A percentile compares a stretch with the other conserved stretches of the same genome.
These are phyloP conservation scores for Ellobium chinense DNA, from an alignment of 2,888 invertebrate genomes.

Conservation along the genomic window DNA sequence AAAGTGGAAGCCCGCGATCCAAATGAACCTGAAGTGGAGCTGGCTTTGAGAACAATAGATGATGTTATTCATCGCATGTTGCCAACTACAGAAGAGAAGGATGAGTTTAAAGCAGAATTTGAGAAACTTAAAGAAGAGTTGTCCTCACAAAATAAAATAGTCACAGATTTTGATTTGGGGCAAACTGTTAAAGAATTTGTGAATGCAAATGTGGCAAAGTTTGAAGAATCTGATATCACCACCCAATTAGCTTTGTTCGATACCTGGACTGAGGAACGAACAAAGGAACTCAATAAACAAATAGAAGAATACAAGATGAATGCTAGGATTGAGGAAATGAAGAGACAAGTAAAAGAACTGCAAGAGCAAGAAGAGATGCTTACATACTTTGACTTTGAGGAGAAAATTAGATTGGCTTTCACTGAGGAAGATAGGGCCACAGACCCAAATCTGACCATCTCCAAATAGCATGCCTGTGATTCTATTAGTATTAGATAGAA, in stretches of 20 bases:
- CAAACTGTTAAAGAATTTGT: conserved; percentile 53
- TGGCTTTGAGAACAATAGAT: conserved; percentile 64
- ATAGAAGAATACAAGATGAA: conserved; percentile 50
- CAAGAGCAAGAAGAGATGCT: conserved; percentile 71
- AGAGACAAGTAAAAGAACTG: conserved; percentile 60
- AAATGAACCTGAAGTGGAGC: conserved; percentile 60
- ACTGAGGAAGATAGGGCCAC: conserved; percentile 30
- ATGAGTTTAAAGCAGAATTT: conserved; percentile 58
- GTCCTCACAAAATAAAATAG: conserved; percentile 27
- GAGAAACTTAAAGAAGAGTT: conserved; percentile 26
- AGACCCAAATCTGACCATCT: conserved; percentile 29
- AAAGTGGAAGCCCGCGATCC: conserved; percentile 62
- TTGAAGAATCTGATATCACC: conserved; percentile 57
- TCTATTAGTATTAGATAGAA: too few relatives aligned
- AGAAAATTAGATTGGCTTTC: conserved; percentile 55
- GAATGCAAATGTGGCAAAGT: conserved; percentile 47
- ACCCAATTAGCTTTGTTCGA: conserved; percentile 29
- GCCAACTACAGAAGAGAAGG: conserved; percentile 67
- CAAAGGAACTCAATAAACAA: conserved; percentile 54
- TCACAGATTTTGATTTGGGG: conserved; percentile 28
- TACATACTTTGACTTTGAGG: conserved; percentile 66
- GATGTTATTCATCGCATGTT: conserved; percentile 64
- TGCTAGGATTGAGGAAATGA: conserved; percentile 57
- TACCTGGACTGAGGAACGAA: conserved; percentile 55
- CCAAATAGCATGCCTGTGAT: too few relatives aligned